phyloP scores from a whole-genome alignment of 2,888 invertebrate genomes.

The Cephus pulcher region DNA sequence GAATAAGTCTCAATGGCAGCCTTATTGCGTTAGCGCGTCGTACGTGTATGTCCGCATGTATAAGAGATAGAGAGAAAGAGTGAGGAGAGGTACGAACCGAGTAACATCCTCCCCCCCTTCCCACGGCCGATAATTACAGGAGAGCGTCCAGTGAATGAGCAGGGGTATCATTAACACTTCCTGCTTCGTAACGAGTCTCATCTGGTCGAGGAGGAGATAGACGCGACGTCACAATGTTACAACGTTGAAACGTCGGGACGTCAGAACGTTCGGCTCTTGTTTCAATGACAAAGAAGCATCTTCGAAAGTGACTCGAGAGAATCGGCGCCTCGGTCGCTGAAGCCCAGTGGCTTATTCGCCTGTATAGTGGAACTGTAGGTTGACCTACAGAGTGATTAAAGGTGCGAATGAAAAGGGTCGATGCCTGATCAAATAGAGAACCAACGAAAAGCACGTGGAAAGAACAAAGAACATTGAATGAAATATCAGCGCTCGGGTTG shows the following conservation, averaged over 20 bases:
- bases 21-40: background rate
- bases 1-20: slow-evolving; percentile 45
- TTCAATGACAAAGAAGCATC: background rate
- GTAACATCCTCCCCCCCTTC: slow-evolving; percentile 21
- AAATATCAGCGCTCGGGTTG: no score
- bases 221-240: background rate
- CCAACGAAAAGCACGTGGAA: no score
- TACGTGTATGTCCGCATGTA: background rate
- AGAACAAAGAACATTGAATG: background rate
- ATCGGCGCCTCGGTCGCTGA: background rate
- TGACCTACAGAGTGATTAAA: no score
- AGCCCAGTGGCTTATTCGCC: no score
- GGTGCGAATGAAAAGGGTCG: no score
- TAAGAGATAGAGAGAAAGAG: slow-evolving; percentile 21
- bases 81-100: slow-evolving; percentile 5
- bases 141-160: slow-evolving; percentile 62
- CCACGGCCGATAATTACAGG: slow-evolving; percentile 60
- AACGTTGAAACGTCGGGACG: background rate
- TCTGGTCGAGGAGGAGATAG: slow-evolving; percentile 51
- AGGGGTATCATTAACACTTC: slow-evolving; percentile 66
- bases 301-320: background rate
- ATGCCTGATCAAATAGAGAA: no score
- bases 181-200: slow-evolving; percentile 64
- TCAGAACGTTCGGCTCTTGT: background rate
- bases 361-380: no score